Evolutionary conservation across 2,888 invertebrate species (phyloP).

Genomic region (Thyatira batis): DNA sequence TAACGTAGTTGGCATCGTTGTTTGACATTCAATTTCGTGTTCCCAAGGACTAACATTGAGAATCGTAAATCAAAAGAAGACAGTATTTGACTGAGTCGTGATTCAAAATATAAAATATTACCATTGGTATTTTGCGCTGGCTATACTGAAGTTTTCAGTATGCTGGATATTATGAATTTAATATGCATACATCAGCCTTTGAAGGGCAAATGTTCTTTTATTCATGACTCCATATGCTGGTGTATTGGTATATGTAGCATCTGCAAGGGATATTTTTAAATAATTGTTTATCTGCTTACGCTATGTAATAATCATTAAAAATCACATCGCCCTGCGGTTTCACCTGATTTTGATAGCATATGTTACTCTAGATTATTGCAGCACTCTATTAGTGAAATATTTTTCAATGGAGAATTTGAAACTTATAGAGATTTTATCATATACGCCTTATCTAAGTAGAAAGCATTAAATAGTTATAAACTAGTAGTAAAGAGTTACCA

Average conservation of each 20-base stretch:
- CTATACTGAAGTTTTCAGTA: slow-evolving; percentile 21
- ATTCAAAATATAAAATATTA: background rate
- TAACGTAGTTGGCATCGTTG: background rate
- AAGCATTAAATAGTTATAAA: no score
- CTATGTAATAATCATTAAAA: background rate
- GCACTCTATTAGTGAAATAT: no score
- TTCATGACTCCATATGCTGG: background rate
- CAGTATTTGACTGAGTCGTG: background rate
- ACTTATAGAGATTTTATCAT: no score
- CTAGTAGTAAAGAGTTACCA: no score
- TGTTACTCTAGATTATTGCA: no score
- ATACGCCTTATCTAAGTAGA: no score
- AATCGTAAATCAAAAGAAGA: background rate
- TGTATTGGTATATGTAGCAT: background rate
- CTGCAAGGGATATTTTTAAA: background rate
- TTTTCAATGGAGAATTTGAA: no score
- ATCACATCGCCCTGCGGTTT: background rate
- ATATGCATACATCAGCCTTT: slow-evolving; percentile 11
- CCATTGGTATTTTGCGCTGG: slow-evolving; percentile 22
- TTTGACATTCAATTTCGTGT: slow-evolving; percentile 2
- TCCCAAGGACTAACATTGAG: background rate
- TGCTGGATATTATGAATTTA: no score
- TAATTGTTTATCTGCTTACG: background rate
- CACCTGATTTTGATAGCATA: no score
- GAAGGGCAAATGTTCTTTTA: background rate